Evolutionary conservation across 2,113 vertebrate species (phyloP), one percentile per base, ranked within the genome.

Genomic region (Cromileptes altivelis): DNA sequence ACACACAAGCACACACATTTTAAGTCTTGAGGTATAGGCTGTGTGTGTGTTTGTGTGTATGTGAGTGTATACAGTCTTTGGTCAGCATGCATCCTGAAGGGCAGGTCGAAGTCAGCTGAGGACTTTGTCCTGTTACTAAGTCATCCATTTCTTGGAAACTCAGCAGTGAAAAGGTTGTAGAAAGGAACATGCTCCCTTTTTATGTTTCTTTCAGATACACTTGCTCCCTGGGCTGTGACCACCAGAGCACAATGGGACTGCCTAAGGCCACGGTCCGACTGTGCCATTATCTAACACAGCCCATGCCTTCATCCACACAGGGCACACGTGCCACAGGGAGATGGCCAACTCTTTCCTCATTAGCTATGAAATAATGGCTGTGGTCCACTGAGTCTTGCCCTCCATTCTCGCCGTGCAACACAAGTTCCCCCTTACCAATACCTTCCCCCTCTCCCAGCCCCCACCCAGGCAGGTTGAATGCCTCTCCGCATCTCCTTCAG

Each of bases 341-440:
- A 83, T 47, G 55, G 72, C 63, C 71, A 69, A 68, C 69, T 70
- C 80, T 33, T 84, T 81, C 69, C 75, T 89, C 81, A 89, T 87
- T 92, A 89, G 85, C 81, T 78, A 18, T 73, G 76, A 89, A 88
- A 70, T 87, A 93, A 91, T 89, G 85, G 70, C 76, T 76, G 27
- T 52, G 61, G 81, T 90, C 90, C 85, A 77, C 72, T 78, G 92
- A 87, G 91, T 68, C 30, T 58, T 72, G 56, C 49, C 49, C 65
- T 77, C 50, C 42, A 67, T 40, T 72, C 72, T 68, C 57, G 53
- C 71, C 65, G 49, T 18, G 47, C 72, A 80, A 53, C 67, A 62
- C 81, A 65, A 56, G 57, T 67, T 56, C 79, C 65, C 69, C 64
- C 25, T 42, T 11, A 67, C 83, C 78, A 76, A 72, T 42, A 62